Percentiles rank a stretch among this genome's conserved stretches.
Evolutionary conservation across 2,797 vertebrate species (phyloP).

Genomic region (Poeciliopsis gracilis): DNA sequence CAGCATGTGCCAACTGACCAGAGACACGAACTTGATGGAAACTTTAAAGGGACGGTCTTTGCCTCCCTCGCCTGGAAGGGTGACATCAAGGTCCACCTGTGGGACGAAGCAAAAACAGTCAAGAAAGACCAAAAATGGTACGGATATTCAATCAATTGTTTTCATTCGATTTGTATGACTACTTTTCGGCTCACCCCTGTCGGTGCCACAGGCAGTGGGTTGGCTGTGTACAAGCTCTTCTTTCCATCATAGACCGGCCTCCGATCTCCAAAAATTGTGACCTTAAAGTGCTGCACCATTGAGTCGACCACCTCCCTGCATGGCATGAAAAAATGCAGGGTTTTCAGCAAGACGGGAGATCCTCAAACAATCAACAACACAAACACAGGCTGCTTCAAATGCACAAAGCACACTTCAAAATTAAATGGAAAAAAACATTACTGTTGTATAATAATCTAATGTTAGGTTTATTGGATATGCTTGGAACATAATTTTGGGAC

Average conservation of each 20-base stretch:
- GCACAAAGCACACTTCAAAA: not conserved
- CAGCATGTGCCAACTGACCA: slow-evolving; percentile 99
- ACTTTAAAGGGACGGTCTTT: slow-evolving; percentile 99
- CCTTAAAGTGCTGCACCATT: slow-evolving; percentile 99
- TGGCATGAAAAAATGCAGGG: slow-evolving; percentile 64
- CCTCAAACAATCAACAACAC: not conserved
- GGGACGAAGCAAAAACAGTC: not conserved
- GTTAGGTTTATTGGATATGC: not conserved
- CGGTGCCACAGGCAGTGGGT: slow-evolving; percentile 95
- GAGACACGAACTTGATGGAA: slow-evolving; percentile 96
- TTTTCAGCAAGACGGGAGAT: not conserved
- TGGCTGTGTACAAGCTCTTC: slow-evolving; percentile 97
- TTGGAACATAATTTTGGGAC: not conserved
- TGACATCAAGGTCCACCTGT: slow-evolving; percentile 99
- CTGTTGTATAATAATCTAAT: not conserved
- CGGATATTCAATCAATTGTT: not conserved
- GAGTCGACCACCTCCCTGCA: slow-evolving; percentile 97
- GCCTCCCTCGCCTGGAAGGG: slow-evolving; percentile 98
- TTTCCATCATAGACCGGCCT: slow-evolving; percentile 98
- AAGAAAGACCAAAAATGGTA: not conserved
- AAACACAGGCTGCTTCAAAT: not conserved
- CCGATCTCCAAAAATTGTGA: slow-evolving; percentile 98
- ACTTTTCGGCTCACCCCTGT: slow-evolving; percentile 84
- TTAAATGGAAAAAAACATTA: not conserved
- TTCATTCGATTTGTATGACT: not conserved